Evolutionary conservation across 92 coral and sea anemone genomes (phyloP), one percentile per base, ranked within the genome.

Genomic region (Montipora capitata): DNA sequence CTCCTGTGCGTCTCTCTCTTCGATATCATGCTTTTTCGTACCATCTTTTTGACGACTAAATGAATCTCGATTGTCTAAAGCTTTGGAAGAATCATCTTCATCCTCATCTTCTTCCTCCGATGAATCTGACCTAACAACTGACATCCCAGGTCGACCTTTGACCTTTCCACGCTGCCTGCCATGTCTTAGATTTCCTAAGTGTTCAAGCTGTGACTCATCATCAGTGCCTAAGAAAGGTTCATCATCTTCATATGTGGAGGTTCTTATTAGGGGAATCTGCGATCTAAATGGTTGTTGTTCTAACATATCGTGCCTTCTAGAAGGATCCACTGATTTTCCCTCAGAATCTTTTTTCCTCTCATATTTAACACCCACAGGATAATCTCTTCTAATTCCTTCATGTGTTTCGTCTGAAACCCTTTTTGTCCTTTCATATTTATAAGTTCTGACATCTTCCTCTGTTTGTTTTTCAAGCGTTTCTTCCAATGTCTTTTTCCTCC

Each of bases 51-150:
- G 61, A 35, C 84, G 48, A 64, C 65, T 64, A 76, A 44, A 41
- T 7, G 49, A 74, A 48, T 40, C 77, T 40, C n/a, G 51, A 3
- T 74, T 74, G 66, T 85, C 40, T 52, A 57, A 69, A 40, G 42
- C 82, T 63, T 10, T 72, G 51, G 82, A 67, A 2, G 66, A 51
- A 91, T 90, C 94, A 68, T 67, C 80, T 80, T 76, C 88, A 51
- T 77, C 83, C 38, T 87, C 73, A 74, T 48, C 81, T 68, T 86
- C 90, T 10, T 83, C 92, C 45, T 83, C 92, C 45, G 67, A 41
- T 58, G 76, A 85, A 54, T 76, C 83, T 3, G 74, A 57, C 87
- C 72, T 59, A 39, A 44, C 40, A 16, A 41, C 72, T 27, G 71
- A 73, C 58, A 73, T 38, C 10, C 58, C 4, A 27, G 79, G 63